Conservation (phyloP, 2,888 invertebrate species). For the Penaeus monodon region DNA sequence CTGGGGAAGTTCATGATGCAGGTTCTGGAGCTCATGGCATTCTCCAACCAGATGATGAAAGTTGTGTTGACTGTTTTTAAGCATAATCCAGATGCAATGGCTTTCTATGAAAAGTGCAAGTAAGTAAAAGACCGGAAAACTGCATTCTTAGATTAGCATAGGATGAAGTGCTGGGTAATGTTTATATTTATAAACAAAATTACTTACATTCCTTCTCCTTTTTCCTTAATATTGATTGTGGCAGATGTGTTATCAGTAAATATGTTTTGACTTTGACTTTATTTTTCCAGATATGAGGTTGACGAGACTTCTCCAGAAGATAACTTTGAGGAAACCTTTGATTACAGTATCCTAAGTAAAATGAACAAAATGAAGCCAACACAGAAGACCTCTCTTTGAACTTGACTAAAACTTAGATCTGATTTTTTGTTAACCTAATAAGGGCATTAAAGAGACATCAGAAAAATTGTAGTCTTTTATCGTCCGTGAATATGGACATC, state of each 20-base stretch:
- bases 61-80: conserved; percentile 87
- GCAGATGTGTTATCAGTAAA: not conserved
- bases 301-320: conserved; percentile 54
- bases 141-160: too few species aligned
- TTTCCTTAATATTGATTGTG: too few species aligned
- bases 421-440: too few species aligned
- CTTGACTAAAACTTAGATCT: too few species aligned
- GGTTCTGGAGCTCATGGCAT: conserved; percentile 82
- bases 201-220: too few species aligned
- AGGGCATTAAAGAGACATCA: not conserved
- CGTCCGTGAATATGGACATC: too few species aligned
- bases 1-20: conserved; percentile 86
- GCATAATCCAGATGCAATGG: conserved; percentile 79
- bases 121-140: conserved; percentile 70
- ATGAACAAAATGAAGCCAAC: conserved; percentile 48
- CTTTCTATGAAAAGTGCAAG: conserved; percentile 80
- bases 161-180: too few species aligned
- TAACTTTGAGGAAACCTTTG: conserved; percentile 38
- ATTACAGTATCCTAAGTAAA: conserved; percentile 49
- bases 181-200: too few species aligned
- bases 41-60: conserved; percentile 81
- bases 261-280: not conserved
- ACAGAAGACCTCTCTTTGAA: conserved; percentile 50
- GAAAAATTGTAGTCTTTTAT: not conserved
- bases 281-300: conserved; percentile 30